phyloP scores from a whole-genome alignment of 2,113 vertebrate species.

The Manacus vitellinus region DNA sequence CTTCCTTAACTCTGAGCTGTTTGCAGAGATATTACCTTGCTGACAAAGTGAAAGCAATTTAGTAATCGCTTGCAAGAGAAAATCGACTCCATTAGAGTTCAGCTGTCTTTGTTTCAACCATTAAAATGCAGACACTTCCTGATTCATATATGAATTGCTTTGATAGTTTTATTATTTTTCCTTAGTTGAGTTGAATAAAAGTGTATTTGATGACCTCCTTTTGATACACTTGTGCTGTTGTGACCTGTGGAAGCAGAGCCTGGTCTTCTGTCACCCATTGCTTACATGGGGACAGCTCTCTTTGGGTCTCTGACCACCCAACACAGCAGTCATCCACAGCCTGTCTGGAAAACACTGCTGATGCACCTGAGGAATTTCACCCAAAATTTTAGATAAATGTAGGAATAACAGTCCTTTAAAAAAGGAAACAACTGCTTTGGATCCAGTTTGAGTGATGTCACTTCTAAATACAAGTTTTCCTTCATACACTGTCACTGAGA shows the following conservation, averaged over 20 bases:
- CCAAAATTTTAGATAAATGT: neutral
- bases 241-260: neutral
- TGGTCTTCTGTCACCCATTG: neutral
- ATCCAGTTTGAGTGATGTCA: neutral
- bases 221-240: fast-evolving
- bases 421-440: neutral
- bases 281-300: fast-evolving
- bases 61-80: neutral
- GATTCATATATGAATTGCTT: neutral
- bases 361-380: neutral
- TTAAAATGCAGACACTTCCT: neutral
- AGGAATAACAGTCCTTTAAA: neutral
- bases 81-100: conserved; percentile 6
- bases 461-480: neutral
- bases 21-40: neutral
- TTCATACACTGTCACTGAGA: neutral
- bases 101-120: neutral
- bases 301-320: neutral
- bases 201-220: neutral
- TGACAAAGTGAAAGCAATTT: conserved; percentile 40
- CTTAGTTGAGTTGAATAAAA: neutral
- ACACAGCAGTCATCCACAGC: neutral
- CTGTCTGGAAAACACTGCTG: neutral
- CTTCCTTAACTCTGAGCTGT: conserved; percentile 1
- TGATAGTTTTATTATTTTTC: neutral